Percentiles rank a stretch among this genome's conserved stretches.
phyloP scores from a whole-genome alignment of 2,888 invertebrate species.

The Cerceris ruficornis region DNA sequence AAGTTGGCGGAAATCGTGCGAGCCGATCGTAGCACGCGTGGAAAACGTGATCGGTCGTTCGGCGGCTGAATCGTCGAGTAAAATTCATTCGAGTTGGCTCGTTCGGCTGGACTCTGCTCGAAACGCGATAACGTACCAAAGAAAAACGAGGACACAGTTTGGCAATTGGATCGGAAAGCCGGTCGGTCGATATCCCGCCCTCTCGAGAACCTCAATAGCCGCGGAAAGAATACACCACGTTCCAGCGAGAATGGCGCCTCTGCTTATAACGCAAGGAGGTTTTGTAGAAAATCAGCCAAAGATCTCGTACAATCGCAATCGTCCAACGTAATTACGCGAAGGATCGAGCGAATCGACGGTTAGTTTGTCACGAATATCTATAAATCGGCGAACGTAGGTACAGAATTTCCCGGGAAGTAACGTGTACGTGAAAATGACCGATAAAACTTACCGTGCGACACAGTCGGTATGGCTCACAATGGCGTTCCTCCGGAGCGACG shows the following conservation, averaged over 20 bases:
- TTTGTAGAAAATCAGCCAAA: conserved; percentile 18
- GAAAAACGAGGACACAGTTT: background rate
- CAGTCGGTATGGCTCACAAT: conserved; percentile 93
- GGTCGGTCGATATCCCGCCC: conserved; percentile 47
- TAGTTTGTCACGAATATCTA: conserved; percentile 14
- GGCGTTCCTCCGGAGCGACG: conserved; percentile 87
- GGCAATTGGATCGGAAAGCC: conserved; percentile 25
- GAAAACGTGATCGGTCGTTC: conserved; percentile 47
- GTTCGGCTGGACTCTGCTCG: too few species aligned
- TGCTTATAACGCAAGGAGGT: conserved; percentile 35
- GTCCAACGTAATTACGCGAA: background rate
- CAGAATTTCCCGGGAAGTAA: conserved; percentile 83
- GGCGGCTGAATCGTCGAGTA: background rate
- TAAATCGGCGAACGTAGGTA: conserved; percentile 71
- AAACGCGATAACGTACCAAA: background rate
- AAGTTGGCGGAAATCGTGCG: conserved; percentile 32
- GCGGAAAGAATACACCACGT: conserved; percentile 42
- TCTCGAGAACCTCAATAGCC: conserved; percentile 10
- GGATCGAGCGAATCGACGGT: conserved; percentile 1
- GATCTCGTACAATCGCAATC: background rate
- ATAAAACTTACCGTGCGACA: conserved; percentile 85
- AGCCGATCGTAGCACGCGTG: conserved; percentile 42
- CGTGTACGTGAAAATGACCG: conserved; percentile 87
- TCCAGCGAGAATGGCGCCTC: conserved; percentile 62
- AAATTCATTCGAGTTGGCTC: background rate